A percentile compares a stretch with the other conserved stretches of the same genome.
phyloP scores from a whole-genome alignment of 2,888 invertebrate species.

The Leuctra nigra region DNA sequence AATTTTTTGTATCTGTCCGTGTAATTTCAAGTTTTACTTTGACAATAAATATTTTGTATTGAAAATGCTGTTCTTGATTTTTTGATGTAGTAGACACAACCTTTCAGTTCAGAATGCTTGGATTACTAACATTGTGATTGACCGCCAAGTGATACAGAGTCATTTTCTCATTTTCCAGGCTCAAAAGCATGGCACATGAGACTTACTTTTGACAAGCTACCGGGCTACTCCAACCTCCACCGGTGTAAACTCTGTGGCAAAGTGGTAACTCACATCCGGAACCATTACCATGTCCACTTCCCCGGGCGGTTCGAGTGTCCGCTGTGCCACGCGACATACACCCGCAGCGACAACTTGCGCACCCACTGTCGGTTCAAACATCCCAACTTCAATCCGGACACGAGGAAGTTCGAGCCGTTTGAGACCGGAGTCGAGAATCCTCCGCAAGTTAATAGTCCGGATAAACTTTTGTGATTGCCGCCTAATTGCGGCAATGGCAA shows the following conservation, averaged over 20 bases:
- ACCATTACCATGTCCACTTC: constrained; percentile 92
- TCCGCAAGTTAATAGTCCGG: constrained; percentile 19
- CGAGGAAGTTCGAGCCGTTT: constrained; percentile 66
- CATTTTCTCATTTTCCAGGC: constrained; percentile 61
- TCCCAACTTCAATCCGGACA: constrained; percentile 78
- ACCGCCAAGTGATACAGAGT: constrained; percentile 24
- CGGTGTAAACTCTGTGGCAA: constrained; percentile 91
- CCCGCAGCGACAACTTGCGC: constrained; percentile 86
- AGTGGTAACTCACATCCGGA: constrained; percentile 90
- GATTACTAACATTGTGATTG: too few species aligned
- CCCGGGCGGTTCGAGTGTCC: constrained; percentile 89
- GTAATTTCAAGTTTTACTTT: too few species aligned
- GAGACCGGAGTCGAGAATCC: constrained; percentile 22
- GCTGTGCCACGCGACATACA: constrained; percentile 84
- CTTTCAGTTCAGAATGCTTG: too few species aligned
- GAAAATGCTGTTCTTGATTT: too few species aligned
- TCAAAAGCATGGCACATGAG: constrained; percentile 94
- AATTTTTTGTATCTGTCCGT: too few species aligned
- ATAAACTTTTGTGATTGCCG: constrained; percentile 22
- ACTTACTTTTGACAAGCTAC: constrained; percentile 88
- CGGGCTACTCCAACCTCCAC: constrained; percentile 82
- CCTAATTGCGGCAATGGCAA: neutral
- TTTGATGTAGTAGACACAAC: too few species aligned
- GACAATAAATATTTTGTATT: too few species aligned
- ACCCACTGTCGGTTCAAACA: constrained; percentile 92